Base-by-base conservation (phyloP, 2,797 vertebrate species). In the Gallinago stenura region DNA sequence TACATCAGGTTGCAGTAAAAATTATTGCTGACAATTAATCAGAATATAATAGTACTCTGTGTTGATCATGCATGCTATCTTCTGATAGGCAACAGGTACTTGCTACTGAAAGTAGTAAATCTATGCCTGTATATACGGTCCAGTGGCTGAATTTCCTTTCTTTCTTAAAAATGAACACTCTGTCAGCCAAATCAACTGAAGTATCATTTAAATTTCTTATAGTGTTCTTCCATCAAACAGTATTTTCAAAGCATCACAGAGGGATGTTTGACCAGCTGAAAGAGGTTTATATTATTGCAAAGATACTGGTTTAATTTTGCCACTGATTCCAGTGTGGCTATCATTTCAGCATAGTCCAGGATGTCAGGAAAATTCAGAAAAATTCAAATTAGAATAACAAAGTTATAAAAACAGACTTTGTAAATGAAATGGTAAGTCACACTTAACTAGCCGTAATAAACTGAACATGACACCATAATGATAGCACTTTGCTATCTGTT, bases 361-460 rank as follows among this genome's bases (percentile, higher is more conserved):
- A 45, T 65, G 35, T 57, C 31, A 93, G 45, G 22, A 39, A 39
- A 39, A 70, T 91, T 76, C 46, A 69, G 45, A 64, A 45, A 75
- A 75, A 61, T 60, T 20, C 6, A 92, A 93, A 95, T 79, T 69
- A 73, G 41, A 86, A 92, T 18, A 82, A 7, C 6, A 64, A 43
- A 89, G n/a, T 65, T 92, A 45, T 58, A 94, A 83, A 90, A 85
- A 31, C 26, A 61, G 62, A 61, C 31, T 87, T 93, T 80, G 31
- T 76, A 82, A 87, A 89, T 84, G 35, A 94, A 89, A 68, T 64
- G 4, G 31, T 80, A 31, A 70, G 43, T 78, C 53, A 66, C n/a
- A 30, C 33, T 68, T 94, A 90, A 66, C 39, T 95, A 77, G 24
- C n/a, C 46, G 30, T 26, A 78, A 73, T n/a, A 7, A 46, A 88